Evolutionary conservation across 2,797 vertebrate species (phyloP).

Genomic region (Sebastes variabilis): DNA sequence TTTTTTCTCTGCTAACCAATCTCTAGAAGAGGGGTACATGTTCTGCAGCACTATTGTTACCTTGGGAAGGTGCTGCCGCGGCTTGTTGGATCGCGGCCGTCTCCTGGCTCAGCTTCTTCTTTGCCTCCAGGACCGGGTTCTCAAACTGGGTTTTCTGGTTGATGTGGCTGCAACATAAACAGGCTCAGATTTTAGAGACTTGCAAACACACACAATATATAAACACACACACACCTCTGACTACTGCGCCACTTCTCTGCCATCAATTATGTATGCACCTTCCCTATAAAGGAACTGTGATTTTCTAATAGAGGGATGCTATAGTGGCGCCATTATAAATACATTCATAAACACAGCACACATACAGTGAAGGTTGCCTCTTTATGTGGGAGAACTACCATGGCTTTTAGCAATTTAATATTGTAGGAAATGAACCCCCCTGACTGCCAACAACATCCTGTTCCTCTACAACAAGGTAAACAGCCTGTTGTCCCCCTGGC

Average conservation of each 20-base stretch:
- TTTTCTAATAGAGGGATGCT: constrained; percentile 37
- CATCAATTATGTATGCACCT: constrained; percentile 58
- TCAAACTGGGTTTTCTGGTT: constrained; percentile 99
- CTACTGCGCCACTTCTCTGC: constrained; percentile 34
- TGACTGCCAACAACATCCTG: constrained; percentile 50
- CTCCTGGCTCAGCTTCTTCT: constrained; percentile 87
- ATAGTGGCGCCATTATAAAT: constrained; percentile 39
- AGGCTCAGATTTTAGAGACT: constrained; percentile 15
- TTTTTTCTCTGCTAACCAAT: not conserved
- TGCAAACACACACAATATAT: not conserved
- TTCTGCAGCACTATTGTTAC: constrained; percentile 52
- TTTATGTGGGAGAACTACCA: constrained; percentile 20
- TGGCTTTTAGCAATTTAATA: constrained; percentile 59
- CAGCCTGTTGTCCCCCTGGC: constrained; percentile 62
- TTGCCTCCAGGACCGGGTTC: constrained; percentile 97
- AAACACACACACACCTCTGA: constrained; percentile 18
- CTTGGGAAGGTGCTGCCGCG: constrained; percentile 71
- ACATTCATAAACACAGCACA: constrained; percentile 39
- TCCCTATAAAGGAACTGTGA: constrained; percentile 26
- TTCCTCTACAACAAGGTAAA: constrained; percentile 66
- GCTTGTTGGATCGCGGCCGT: constrained; percentile 72
- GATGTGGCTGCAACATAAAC: constrained; percentile 85
- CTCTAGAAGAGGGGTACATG: not conserved
- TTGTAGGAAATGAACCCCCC: constrained; percentile 53
- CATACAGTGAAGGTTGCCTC: constrained; percentile 7